These are phyloP conservation scores for Stegostoma tigrinum DNA, from an alignment of 2,113 vertebrate species.

Conservation along the genomic window DNA sequence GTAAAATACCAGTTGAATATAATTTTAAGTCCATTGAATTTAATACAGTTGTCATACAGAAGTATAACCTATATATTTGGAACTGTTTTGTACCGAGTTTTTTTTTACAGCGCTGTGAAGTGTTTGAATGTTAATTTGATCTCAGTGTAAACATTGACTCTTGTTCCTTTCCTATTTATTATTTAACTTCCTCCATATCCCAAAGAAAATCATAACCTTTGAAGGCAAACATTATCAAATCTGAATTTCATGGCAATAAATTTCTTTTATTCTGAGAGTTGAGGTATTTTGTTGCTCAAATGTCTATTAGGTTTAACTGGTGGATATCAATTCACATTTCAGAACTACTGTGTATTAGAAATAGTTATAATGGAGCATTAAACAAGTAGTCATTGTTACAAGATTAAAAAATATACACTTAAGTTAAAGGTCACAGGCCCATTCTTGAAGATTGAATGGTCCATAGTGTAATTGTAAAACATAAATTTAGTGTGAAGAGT, in stretches of 20 bases:
- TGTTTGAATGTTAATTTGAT: background rate
- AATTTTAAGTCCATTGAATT: slow-evolving; percentile 22
- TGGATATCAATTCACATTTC: background rate
- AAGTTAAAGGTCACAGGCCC: background rate
- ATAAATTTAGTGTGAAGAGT: background rate
- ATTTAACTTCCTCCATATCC: background rate
- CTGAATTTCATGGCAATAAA: background rate
- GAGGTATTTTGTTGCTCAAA: background rate
- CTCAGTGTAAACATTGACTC: background rate
- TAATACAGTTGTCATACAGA: background rate
- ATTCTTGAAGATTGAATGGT: background rate
- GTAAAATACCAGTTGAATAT: background rate
- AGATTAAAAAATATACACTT: background rate
- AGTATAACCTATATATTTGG: background rate
- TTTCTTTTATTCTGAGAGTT: background rate
- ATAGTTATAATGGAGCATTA: background rate
- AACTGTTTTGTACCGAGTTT: background rate
- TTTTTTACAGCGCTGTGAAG: background rate
- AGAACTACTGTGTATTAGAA: background rate
- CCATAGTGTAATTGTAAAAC: background rate
- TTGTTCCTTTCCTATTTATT: slow-evolving; percentile 10
- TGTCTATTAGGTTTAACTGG: background rate
- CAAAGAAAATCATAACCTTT: background rate
- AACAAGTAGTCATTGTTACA: background rate
- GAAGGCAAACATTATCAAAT: background rate